Evolutionary conservation across 2,797 vertebrate species (phyloP), one percentile per base, ranked within the genome.

Genomic region (Girardinus metallicus): DNA sequence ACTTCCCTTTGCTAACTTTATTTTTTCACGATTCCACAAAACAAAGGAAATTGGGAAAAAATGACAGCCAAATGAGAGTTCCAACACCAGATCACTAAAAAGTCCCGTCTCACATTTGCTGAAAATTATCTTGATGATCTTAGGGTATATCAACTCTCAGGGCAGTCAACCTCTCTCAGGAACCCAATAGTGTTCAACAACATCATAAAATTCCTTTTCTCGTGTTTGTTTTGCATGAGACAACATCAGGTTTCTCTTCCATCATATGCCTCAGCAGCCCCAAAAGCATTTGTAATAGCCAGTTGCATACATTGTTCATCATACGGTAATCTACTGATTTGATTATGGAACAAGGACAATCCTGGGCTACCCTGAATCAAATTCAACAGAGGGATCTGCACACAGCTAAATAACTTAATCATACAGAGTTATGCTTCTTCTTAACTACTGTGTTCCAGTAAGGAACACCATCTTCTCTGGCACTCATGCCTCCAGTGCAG

Each of bases 351-450:
- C 62, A 70, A 66, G 31, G 15, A 53, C 31, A n/a, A 62, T 73
- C 53, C 55, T 36, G 34, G 53, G 26, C 43, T 72, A 73, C 12
- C 53, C 13, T 60, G 72, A 66, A 60, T 78, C 4, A 10, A 72
- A 74, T 74, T 79, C 46, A 66, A 64, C 78, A 64, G 39, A 16
- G 18, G 18, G 10, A 41, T 79, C 57, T 79, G 26, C n/a, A 23
- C 34, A n/a, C 13, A 46, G 66, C 15, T 23, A 62, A 60, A 62
- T 76, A 76, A 76, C 49, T 78, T 47, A 34, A 43, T 77, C 76
- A 71, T 43, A 71, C 26, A 71, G 49, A 39, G 47, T 23, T 77
- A 41, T 77, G 47, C 36, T 71, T n/a, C 26, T 51, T 41, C 64
- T 51, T 21, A 53, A 55, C n/a, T 34, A 31, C 66, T 44, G 68